Base-by-base conservation (phyloP, 2,113 vertebrate genomes). In the Prionailurus viverrinus region DNA sequence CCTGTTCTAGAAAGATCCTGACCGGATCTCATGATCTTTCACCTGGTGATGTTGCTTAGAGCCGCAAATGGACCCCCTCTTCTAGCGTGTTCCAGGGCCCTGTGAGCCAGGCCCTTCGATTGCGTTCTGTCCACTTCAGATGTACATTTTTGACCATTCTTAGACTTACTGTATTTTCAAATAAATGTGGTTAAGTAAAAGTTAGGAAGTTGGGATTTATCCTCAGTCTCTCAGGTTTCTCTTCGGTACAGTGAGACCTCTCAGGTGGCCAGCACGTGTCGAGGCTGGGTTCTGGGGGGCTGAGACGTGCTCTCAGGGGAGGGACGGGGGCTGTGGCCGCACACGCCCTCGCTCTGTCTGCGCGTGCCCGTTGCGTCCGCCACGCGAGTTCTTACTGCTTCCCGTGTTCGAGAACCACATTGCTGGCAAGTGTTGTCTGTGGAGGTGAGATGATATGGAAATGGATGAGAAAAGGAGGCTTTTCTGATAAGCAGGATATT, bases 301-400 rank as follows among this genome's bases (percentile, higher is more conserved):
- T 16, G 68, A 65, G 19, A 51, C 10, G 45, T 15, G 23, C 41
- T 48, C 8, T 48, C 1, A 21, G 11, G 27, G 45, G 61, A 23
- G 14, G 13, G n/a, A 5, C 45, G 0, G 5, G 58, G 73, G 25
- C 14, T 0, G 68, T 18, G 25, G 5, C 25, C 15, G 15, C 11
- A 13, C 36, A 25, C 5, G 1, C 31, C 39, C 1, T 6, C 25
- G 13, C 3, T 2, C 12, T 9, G 51, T 27, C 41, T 41, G 58
- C 5, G 8, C 48, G 41, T n/a, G 36, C 63, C 36, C 15, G 0
- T 27, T 36, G 55, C 53, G 36, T 12, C 3, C 0, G 3, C 5
- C 29, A 25, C 29, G 0, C 23, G 48, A 19, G 41, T 65, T 84
- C 55, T 63, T 69, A 3, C 23, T 1, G 23, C 21, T 15, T 29